Evolutionary conservation across 2,797 vertebrate genomes (phyloP).

Genomic region (Phaenicophaeus curvirostris): DNA sequence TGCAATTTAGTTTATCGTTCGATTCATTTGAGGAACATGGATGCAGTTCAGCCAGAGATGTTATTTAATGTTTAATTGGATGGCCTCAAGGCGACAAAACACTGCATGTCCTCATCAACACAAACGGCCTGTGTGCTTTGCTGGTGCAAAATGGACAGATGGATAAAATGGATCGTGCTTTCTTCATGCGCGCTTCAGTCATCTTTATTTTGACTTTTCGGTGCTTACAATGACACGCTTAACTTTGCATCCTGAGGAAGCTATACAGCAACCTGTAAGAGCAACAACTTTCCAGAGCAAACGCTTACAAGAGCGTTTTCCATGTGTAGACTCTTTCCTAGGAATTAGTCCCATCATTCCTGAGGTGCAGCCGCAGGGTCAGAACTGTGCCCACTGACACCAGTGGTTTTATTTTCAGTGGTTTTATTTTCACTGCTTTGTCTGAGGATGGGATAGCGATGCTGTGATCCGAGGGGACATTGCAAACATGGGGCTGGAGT

Average conservation of each 20-base stretch:
- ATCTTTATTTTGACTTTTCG: background rate
- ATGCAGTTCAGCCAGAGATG: background rate
- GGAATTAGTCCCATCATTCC: background rate
- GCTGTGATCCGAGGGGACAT: background rate
- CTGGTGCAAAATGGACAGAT: too few species aligned
- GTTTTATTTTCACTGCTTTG: fast-evolving
- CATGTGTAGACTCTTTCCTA: background rate
- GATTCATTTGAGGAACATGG: background rate
- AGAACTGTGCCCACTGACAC: background rate
- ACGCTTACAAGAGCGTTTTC: background rate
- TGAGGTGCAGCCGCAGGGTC: background rate
- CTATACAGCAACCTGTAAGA: background rate
- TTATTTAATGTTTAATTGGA: slow-evolving; percentile 33
- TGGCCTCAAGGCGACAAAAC: background rate
- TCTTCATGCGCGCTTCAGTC: fast-evolving
- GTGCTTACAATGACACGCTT: fast-evolving
- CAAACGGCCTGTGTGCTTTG: background rate
- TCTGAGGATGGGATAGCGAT: fast-evolving
- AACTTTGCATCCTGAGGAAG: background rate
- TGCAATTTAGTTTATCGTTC: slow-evolving; percentile 1
- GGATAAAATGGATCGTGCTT: background rate
- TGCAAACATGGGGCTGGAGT: background rate
- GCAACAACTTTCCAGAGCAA: background rate
- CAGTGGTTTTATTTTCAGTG: background rate
- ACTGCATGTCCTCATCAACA: background rate